Evolutionary conservation across 1,140 invertebrate species (phyloP).

Genomic region (Penaeus japonicus): DNA sequence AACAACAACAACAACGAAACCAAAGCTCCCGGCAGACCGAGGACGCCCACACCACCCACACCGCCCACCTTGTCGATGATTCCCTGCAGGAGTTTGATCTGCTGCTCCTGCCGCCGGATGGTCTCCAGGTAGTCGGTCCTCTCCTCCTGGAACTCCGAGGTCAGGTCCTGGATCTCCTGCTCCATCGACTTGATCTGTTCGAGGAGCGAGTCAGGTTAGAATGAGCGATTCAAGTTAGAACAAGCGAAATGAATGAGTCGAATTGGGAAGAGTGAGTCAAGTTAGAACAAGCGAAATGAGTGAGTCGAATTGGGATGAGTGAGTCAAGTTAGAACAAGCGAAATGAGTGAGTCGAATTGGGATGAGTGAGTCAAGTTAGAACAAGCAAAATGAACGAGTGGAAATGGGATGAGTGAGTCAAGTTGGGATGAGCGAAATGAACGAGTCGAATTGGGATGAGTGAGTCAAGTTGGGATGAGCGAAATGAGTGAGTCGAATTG

Average conservation of each 20-base stretch:
- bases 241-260: too few relatives aligned
- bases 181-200: constrained; percentile 72
- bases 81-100: constrained; percentile 75
- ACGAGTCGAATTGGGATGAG: too few relatives aligned
- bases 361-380: neutral
- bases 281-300: neutral
- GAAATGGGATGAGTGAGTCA: too few relatives aligned
- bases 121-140: constrained; percentile 86
- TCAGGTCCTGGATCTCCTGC: constrained; percentile 79
- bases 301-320: too few relatives aligned
- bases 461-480: neutral
- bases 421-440: neutral
- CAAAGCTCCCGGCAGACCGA: neutral
- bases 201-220: neutral
- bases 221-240: too few relatives aligned
- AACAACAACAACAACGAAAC: neutral
- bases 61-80: constrained; percentile 68
- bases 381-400: too few relatives aligned
- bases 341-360: too few relatives aligned
- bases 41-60: too few relatives aligned
- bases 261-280: too few relatives aligned
- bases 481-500: neutral
- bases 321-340: neutral
- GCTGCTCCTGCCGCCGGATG: constrained; percentile 78
- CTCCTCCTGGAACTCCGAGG: constrained; percentile 85